Percentiles rank a stretch among this genome's conserved stretches.
phyloP scores from a whole-genome alignment of 1,140 invertebrate species.

The Drosophila pectinifera region DNA sequence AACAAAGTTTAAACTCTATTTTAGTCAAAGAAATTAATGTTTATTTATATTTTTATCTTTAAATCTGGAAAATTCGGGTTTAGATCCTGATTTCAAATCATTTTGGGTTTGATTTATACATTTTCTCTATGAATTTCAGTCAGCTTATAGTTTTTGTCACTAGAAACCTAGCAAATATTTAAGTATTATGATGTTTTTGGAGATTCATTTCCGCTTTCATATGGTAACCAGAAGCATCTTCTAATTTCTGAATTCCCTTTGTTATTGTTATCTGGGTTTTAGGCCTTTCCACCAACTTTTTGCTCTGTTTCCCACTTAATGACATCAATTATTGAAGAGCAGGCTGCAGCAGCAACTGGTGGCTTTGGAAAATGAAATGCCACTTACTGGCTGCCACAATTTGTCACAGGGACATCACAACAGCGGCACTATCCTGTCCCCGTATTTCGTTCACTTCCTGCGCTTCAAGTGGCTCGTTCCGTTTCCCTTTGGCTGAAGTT shows the following conservation, averaged over 20 bases:
- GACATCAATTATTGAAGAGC: slow-evolving; percentile 22
- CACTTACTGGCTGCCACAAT: slow-evolving; percentile 44
- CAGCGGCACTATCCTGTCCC: slow-evolving; percentile 37
- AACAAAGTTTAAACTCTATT: no score
- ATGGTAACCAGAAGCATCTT: fast-evolving
- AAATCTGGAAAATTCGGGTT: no score
- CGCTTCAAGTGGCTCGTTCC: slow-evolving; percentile 68
- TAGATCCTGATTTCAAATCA: no score
- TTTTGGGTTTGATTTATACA: no score
- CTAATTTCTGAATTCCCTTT: no score
- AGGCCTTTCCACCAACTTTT: neutral
- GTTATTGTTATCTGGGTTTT: neutral
- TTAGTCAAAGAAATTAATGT: no score
- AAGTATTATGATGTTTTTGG: neutral
- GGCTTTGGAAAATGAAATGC: slow-evolving; percentile 64
- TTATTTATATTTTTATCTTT: no score
- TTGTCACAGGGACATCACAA: slow-evolving; percentile 54
- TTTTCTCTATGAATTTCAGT: no score
- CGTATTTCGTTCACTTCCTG: slow-evolving; percentile 60
- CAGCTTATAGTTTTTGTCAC: no score
- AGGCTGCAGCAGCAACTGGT: slow-evolving; percentile 55
- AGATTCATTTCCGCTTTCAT: neutral
- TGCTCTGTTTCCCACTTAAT: slow-evolving; percentile 9
- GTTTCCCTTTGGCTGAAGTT: slow-evolving; percentile 43
- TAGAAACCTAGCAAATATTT: no score